Base-by-base conservation (phyloP, 53 echinoderm and acorn worm genomes). In the Holothuria leucospilota region DNA sequence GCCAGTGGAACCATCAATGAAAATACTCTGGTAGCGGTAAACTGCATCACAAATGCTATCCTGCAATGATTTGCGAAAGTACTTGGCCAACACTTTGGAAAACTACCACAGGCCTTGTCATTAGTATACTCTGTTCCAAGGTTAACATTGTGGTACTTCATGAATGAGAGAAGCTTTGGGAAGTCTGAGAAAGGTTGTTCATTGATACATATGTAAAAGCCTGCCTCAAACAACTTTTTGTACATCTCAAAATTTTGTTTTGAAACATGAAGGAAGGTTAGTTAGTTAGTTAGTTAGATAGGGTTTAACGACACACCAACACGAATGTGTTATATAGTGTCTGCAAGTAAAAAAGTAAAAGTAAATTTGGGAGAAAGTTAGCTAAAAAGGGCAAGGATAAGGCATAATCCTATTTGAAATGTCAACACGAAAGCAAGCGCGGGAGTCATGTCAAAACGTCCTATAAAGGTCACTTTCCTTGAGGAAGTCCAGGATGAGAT, bases 1-100 rank as follows among this genome's bases (percentile, higher is more conserved):
- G 64, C 8, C 64, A 16, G 64, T 64, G 64, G 64, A 64, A 64
- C 64, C 64, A 64, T 64, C 64, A 16, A 64, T 64, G 64, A 64
- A 64, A 64, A 64, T 64, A 16, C 64, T 64, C 0, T 64, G 64
- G 64, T 64, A 64, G 11, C 5, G 64, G 64, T 64, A 64, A 28
- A 25, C 64, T 28, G 64, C 23, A 11, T 64, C 28, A 8, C 23
- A 16, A 64, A 64, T 11, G 64, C 15, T 64, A 23, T 64, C 64
- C 64, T 64, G 64, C 13, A 16, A 13, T 64, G 64, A 16, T 28
- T 64, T 64, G 13, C 64, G 3, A 34, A 64, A 64, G 64, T 25
- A 64, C 64, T 64, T 64, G 14, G 64, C 64, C 64, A 64, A 5
- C 9, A 64, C 64, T 64, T 64, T 64, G 64, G 13, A 64, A 28